Evolutionary conservation across 2,888 invertebrate species (phyloP).

Genomic region (Crematogaster levior): DNA sequence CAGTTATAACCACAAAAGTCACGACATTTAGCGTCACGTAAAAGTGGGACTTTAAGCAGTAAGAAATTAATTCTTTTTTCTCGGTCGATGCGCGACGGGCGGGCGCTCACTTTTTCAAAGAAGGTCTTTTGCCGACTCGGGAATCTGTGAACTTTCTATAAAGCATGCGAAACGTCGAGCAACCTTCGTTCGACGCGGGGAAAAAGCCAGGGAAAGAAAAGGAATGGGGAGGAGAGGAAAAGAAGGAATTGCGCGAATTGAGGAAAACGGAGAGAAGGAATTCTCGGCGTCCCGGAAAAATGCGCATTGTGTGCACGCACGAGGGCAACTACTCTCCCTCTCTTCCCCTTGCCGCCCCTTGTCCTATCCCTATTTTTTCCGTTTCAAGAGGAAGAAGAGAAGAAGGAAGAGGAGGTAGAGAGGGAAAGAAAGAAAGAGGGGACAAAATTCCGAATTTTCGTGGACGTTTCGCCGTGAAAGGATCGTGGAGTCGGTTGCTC

Average conservation of each 20-base stretch:
- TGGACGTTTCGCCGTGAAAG: slow-evolving; percentile 55
- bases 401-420: neutral
- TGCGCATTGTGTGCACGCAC: slow-evolving; percentile 59
- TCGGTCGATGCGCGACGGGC: slow-evolving; percentile 15
- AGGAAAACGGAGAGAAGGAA: slow-evolving; percentile 55
- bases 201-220: slow-evolving; percentile 52
- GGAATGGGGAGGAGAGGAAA: neutral
- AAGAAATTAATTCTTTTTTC: slow-evolving; percentile 53
- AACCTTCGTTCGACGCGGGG: slow-evolving; percentile 47
- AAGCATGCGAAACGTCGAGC: slow-evolving; percentile 53
- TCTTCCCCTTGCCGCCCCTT: slow-evolving; percentile 34
- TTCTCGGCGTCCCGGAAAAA: slow-evolving; percentile 38
- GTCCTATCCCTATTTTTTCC: slow-evolving; percentile 56
- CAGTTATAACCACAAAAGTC: slow-evolving; percentile 23
- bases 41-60: slow-evolving; percentile 46
- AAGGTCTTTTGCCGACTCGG: slow-evolving; percentile 43
- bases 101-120: slow-evolving; percentile 43
- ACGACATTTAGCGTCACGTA: slow-evolving; percentile 45
- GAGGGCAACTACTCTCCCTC: slow-evolving; percentile 54
- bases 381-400: slow-evolving; percentile 41
- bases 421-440: slow-evolving; percentile 2
- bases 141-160: slow-evolving; percentile 55
- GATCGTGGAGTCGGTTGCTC: slow-evolving; percentile 54
- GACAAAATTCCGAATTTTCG: slow-evolving; percentile 58
- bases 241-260: slow-evolving; percentile 51